phyloP scores from a whole-genome alignment of 2,797 vertebrate species.

The Ctenosaura bakeri region DNA sequence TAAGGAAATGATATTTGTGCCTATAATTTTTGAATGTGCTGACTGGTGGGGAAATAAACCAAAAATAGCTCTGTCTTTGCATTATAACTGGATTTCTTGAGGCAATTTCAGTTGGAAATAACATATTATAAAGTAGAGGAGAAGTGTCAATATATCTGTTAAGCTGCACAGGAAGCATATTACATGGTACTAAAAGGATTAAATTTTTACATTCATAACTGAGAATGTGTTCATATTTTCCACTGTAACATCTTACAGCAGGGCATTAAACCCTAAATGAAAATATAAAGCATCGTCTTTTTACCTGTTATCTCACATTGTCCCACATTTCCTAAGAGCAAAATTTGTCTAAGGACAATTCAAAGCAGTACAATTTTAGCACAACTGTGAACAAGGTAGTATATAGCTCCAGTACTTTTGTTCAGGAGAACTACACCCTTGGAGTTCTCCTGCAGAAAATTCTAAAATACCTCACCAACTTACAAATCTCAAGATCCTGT shows the following conservation, averaged over 20 bases:
- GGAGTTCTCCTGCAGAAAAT: no score
- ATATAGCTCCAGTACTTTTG: no score
- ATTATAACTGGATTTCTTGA: constrained; percentile 16
- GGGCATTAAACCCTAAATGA: neutral
- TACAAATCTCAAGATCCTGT: no score
- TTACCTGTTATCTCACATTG: neutral
- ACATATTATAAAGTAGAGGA: neutral
- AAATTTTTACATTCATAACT: neutral
- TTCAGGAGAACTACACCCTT: no score
- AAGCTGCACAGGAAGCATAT: neutral
- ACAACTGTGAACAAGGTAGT: neutral
- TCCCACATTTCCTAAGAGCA: neutral
- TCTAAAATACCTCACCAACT: no score
- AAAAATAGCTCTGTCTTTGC: neutral
- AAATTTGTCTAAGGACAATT: neutral
- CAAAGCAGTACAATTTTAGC: neutral
- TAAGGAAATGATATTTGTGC: neutral
- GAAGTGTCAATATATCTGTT: neutral
- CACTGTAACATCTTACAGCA: neutral
- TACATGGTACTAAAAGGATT: neutral
- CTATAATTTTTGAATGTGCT: constrained; percentile 12
- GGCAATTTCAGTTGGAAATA: neutral
- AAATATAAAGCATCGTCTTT: neutral
- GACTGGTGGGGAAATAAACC: neutral
- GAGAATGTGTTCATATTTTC: neutral